phyloP scores from a whole-genome alignment of 2,797 vertebrate species.

The Sebastes taczanowskii region DNA sequence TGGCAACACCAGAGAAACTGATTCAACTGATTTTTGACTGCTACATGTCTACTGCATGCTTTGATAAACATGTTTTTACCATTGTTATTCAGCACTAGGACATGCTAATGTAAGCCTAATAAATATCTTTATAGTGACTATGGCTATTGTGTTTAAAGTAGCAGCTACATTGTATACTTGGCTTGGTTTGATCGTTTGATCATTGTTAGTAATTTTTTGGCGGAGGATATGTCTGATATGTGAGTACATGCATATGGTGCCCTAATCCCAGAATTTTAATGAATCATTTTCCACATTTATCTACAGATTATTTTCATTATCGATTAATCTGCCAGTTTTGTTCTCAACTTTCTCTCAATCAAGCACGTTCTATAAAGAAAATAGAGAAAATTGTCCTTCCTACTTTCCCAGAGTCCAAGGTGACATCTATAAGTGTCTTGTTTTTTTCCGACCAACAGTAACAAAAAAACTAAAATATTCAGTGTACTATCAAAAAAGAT shows the following conservation, averaged over 20 bases:
- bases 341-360: background rate
- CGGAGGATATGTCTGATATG: background rate
- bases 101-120: background rate
- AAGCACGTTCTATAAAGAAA: background rate
- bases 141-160: background rate
- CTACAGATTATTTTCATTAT: background rate
- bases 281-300: background rate
- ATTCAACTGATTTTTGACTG: background rate
- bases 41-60: background rate
- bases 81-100: background rate
- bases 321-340: background rate
- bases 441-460: background rate
- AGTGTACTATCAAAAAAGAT: background rate
- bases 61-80: background rate
- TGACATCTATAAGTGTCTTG: background rate
- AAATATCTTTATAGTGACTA: background rate
- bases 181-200: background rate
- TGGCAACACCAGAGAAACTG: background rate
- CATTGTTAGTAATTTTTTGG: background rate
- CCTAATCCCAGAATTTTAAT: background rate
- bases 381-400: no score
- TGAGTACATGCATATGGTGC: background rate
- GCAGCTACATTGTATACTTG: conserved; percentile 1
- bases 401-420: no score
- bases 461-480: background rate